These are phyloP conservation scores for Silurus meridionalis DNA, from an alignment of 2,113 vertebrate species.

Conservation along the genomic window DNA sequence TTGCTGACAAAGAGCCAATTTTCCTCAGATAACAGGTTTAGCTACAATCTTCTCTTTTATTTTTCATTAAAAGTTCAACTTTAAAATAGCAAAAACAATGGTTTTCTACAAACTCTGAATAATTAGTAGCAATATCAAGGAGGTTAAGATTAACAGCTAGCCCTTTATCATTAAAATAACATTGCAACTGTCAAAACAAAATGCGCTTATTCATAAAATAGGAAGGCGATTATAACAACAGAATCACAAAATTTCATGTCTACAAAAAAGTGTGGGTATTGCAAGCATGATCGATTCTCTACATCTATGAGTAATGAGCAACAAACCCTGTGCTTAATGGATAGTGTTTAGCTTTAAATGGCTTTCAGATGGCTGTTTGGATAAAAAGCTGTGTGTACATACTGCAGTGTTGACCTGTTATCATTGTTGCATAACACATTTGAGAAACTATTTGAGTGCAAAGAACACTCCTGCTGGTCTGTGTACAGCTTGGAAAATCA, in stretches of 20 bases:
- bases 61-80: neutral
- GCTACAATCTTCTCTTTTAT: neutral
- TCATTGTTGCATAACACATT: neutral
- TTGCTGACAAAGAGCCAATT: neutral
- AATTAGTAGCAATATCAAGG: neutral
- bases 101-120: neutral
- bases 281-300: neutral
- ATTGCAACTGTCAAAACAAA: neutral
- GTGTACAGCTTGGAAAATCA: neutral
- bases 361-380: neutral
- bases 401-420: neutral
- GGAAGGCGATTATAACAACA: neutral
- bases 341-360: neutral
- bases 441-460: neutral
- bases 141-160: neutral
- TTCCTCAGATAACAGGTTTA: neutral
- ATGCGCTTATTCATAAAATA: neutral
- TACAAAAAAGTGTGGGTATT: neutral
- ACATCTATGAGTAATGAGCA: neutral
- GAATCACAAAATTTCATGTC: neutral
- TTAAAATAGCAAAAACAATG: neutral
- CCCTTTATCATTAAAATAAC: neutral
- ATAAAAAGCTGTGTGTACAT: neutral
- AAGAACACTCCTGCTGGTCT: neutral
- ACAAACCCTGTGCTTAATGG: neutral